These are phyloP conservation scores for Ariopsis seemanni DNA, from an alignment of 2,113 vertebrate species.

Conservation along the genomic window DNA sequence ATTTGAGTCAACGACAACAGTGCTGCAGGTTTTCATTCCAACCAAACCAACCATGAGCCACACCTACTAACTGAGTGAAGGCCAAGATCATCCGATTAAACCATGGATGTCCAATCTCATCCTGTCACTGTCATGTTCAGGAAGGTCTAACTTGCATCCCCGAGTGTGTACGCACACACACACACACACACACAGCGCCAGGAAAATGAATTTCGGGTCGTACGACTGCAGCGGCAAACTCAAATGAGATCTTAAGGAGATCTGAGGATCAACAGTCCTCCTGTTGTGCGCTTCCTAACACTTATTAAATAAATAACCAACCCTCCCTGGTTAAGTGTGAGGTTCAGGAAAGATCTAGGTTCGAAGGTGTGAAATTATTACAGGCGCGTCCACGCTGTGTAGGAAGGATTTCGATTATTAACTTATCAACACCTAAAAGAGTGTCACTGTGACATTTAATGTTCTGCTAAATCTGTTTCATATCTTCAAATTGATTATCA, in stretches of 20 bases:
- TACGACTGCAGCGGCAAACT: background rate
- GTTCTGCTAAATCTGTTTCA: constrained; percentile 12
- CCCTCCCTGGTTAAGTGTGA: background rate
- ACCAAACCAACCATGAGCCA: background rate
- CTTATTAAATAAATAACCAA: background rate
- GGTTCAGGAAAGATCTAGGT: constrained; percentile 27
- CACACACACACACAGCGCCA: background rate
- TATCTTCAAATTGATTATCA: constrained; percentile 9
- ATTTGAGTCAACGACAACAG: background rate
- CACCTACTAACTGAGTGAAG: background rate
- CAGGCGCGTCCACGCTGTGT: constrained; percentile 82
- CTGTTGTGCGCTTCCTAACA: background rate
- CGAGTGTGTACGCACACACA: background rate
- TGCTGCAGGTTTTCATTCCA: background rate
- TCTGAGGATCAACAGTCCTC: background rate
- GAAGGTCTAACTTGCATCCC: background rate
- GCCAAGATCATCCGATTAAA: background rate
- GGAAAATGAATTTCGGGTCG: background rate
- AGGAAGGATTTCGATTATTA: constrained; percentile 69
- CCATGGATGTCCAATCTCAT: background rate
- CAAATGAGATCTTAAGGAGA: background rate
- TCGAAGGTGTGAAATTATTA: constrained; percentile 89
- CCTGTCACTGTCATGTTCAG: background rate
- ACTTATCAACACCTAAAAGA: constrained; percentile 64
- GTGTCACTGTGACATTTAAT: constrained; percentile 4